Evolutionary conservation across 2,113 vertebrate genomes (phyloP), one percentile per base, ranked within the genome.

Genomic region (Noctilio leporinus): DNA sequence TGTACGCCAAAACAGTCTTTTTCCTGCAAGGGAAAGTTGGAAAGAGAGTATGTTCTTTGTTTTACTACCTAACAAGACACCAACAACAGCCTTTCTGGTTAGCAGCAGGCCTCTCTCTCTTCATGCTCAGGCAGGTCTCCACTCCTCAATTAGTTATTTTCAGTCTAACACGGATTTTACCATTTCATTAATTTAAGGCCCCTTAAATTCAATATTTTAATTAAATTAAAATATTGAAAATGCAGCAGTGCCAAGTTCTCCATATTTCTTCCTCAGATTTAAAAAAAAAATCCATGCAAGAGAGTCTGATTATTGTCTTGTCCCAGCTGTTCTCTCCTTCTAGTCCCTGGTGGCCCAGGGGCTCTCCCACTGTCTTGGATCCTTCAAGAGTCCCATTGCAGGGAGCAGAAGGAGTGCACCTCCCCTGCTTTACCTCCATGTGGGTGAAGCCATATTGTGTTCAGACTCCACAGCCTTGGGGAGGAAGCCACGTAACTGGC

Each of bases 361-460:
- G 0, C 49, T 35, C 12, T 40, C 7, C 24, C 3, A 1, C 10
- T 26, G 1, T 17, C n/a, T 10, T 20, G 22, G 33, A 10, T 28
- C 40, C 10, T 24, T 15, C 33, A 35, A 16, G 11, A 28, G 5
- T 17, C 49, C 38, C 9, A 4, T 7, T 83, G 40, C 12, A 5
- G 14, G 16, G 4, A 77, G 16, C 19, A 30, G 3, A n/a, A 51
- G 30, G 38, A 7, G 3, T 0, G 0, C n/a, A 11, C 6, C 5
- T 0, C 5, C 11, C 26, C 33, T 10, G 16, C 16, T 53, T 5
- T 14, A 1, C 35, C 28, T 45, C 30, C 19, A 22, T 1, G 14
- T 22, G 14, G 16, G 16, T 4, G n/a, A 80, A 51, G 10, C 30
- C 6, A 35, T 2, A 16, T n/a, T 55, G 14, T 1, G 12, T 9